Evolutionary conservation across 1,140 invertebrate genomes (phyloP).

Genomic region (Ostrea denselamellosa): DNA sequence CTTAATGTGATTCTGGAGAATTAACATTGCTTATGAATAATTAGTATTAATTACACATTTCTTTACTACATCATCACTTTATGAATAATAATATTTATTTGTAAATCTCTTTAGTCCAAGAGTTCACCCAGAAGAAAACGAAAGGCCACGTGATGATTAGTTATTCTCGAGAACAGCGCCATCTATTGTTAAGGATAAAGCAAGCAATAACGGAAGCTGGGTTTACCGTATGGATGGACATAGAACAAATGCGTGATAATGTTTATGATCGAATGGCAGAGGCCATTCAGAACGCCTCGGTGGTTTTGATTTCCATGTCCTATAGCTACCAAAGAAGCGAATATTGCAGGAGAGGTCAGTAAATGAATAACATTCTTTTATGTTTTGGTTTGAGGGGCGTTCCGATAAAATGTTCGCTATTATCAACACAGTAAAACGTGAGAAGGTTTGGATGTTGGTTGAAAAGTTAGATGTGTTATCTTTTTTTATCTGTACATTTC

Average conservation of each 20-base stretch:
- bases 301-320: constrained; percentile 48
- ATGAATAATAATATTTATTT: neutral
- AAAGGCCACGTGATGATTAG: constrained; percentile 51
- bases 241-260: constrained; percentile 47
- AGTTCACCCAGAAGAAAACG: constrained; percentile 39
- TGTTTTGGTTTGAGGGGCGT: neutral
- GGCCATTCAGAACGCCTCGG: constrained; percentile 44
- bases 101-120: neutral
- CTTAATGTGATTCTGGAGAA: too few species aligned
- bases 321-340: constrained; percentile 46
- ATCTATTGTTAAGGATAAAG: constrained; percentile 18
- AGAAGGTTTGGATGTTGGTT: too few species aligned
- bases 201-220: constrained; percentile 20
- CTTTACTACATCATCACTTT: too few species aligned
- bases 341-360: constrained; percentile 48
- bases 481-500: neutral
- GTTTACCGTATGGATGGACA: constrained; percentile 50
- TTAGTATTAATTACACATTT: too few species aligned
- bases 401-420: too few species aligned
- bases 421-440: too few species aligned
- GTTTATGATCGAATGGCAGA: constrained; percentile 51
- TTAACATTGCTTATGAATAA: too few species aligned
- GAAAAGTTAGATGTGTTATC: neutral
- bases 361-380: neutral
- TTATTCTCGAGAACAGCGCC: constrained; percentile 50